Conservation (phyloP, 2,797 vertebrate genomes). For the Echiichthys vipera region DNA sequence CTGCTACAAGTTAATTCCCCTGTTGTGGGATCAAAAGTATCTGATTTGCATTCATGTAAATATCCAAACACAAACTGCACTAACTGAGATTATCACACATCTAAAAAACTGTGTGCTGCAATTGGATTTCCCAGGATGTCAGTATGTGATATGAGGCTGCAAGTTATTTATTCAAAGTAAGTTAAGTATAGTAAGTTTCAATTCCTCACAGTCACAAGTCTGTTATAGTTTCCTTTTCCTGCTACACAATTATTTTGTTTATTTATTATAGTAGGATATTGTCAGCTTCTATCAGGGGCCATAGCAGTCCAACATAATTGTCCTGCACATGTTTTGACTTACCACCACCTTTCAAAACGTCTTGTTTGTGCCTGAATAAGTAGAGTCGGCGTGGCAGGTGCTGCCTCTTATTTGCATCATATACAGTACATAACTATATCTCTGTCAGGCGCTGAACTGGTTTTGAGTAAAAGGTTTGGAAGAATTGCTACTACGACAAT, state of each 20-base stretch:
- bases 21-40: no score
- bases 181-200: background rate
- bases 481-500: background rate
- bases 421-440: slow-evolving; percentile 14
- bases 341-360: slow-evolving; percentile 24
- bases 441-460: background rate
- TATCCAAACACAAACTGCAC: background rate
- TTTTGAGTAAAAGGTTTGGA: background rate
- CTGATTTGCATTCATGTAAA: background rate
- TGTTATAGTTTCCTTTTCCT: slow-evolving; percentile 26
- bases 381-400: slow-evolving; percentile 2
- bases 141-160: background rate
- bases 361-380: slow-evolving; percentile 15
- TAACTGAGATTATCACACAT: slow-evolving; percentile 14
- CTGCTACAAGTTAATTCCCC: no score
- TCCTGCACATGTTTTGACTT: slow-evolving; percentile 8
- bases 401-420: slow-evolving; percentile 26
- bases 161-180: slow-evolving; percentile 10
- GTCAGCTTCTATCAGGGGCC: background rate
- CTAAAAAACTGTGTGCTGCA: background rate
- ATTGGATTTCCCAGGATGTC: slow-evolving; percentile 3
- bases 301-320: slow-evolving; percentile 10
- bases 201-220: slow-evolving; percentile 22
- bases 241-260: slow-evolving; percentile 29
- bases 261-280: slow-evolving; percentile 20